Conservation (phyloP, 2,113 vertebrate genomes). For the Physeter macrocephalus region DNA sequence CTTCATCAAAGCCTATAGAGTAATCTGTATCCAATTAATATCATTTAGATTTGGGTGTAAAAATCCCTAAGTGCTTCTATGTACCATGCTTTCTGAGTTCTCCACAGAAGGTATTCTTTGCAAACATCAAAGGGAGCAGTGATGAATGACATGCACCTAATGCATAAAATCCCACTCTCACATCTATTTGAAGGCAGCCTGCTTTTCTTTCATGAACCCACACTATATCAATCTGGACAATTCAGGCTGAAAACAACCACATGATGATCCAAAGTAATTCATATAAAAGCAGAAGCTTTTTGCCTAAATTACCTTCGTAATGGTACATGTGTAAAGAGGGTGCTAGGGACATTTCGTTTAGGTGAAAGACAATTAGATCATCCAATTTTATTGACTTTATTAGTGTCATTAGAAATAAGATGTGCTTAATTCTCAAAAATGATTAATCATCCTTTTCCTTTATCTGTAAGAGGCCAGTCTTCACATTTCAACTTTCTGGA, state of each 20-base stretch:
- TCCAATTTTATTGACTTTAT: constrained; percentile 55
- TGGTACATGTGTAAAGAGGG: constrained; percentile 42
- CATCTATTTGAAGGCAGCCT: constrained; percentile 49
- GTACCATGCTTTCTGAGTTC: constrained; percentile 22
- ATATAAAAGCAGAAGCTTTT: constrained; percentile 57
- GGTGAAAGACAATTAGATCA: constrained; percentile 40
- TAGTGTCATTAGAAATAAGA: constrained; percentile 30
- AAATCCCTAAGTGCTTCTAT: constrained; percentile 56
- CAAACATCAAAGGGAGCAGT: constrained; percentile 62
- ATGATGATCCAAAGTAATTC: constrained; percentile 60
- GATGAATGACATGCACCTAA: constrained; percentile 48
- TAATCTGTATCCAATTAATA: constrained; percentile 54
- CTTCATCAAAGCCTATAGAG: constrained; percentile 57
- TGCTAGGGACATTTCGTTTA: constrained; percentile 31
- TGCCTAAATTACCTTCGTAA: constrained; percentile 60
- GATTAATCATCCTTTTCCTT: constrained; percentile 45
- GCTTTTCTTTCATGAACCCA: constrained; percentile 48
- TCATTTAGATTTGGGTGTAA: constrained; percentile 50
- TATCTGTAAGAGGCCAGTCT: neutral
- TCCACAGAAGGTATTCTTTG: constrained; percentile 55
- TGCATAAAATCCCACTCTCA: constrained; percentile 55
- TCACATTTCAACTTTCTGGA: constrained; percentile 36
- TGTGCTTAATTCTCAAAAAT: constrained; percentile 46
- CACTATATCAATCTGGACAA: constrained; percentile 45
- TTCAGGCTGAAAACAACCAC: constrained; percentile 50